Percentiles rank a stretch among this genome's conserved stretches.
Conservation (phyloP, 2,888 invertebrate species). For the Mythimna ferrago region DNA sequence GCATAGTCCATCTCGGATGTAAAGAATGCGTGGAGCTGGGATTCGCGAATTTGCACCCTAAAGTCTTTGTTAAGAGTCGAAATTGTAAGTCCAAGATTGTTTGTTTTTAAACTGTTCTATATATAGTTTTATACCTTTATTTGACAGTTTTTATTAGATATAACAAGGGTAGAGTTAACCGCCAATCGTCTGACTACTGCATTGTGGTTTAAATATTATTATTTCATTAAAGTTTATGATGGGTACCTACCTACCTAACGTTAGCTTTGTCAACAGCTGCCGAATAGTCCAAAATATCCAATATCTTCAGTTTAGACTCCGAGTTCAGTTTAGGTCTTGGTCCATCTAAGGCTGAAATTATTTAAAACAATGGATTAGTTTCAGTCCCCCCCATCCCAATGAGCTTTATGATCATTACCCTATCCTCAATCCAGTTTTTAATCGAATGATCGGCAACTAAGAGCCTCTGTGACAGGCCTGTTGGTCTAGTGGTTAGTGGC, state of each 20-base stretch:
- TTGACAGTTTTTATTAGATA: background rate
- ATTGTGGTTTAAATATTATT: background rate
- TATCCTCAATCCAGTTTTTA: too few species aligned
- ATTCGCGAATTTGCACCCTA: slow-evolving; percentile 13
- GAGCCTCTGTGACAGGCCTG: too few species aligned
- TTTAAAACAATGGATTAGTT: background rate
- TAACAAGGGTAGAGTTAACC: background rate
- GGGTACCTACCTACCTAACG: too few species aligned
- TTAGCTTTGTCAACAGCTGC: background rate
- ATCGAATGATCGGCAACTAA: too few species aligned
- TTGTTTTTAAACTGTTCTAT: slow-evolving; percentile 11
- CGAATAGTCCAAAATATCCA: background rate
- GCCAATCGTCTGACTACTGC: background rate
- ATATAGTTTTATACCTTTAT: background rate
- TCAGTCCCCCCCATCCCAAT: background rate
- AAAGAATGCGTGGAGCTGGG: background rate
- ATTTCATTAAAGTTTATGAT: background rate
- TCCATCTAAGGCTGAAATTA: background rate
- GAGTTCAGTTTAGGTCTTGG: background rate
- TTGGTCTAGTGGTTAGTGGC: too few species aligned
- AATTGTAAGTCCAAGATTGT: background rate
- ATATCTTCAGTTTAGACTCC: background rate
- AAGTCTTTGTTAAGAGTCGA: background rate
- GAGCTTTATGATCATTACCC: too few species aligned
- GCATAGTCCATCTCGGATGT: slow-evolving; percentile 1